Evolutionary conservation across 2,797 vertebrate species (phyloP), one percentile per base, ranked within the genome.

Genomic region (Agapornis canus): DNA sequence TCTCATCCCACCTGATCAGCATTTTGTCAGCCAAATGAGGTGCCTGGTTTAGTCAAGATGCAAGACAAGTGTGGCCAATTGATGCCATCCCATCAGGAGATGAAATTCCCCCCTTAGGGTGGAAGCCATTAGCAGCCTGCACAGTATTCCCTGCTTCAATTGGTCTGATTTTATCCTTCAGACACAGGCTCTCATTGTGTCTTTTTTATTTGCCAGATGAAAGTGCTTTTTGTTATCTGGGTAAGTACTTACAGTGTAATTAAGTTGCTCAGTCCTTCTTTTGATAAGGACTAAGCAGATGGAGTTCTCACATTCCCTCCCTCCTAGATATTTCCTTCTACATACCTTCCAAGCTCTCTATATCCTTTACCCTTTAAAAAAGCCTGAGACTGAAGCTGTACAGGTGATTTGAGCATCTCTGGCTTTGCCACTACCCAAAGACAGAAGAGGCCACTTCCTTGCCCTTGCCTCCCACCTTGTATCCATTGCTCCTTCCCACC

Each of bases 241-340:
- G 52, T 91, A 87, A 92, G 64, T 71, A 89, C 64, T 95, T 95
- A 73, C 35, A 80, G 47, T 66, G 47, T 92, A 96, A 95, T 92
- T 92, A 94, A 94, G 92, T 94, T 89, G 94, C 52, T 48, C 45
- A 75, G 84, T 71, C 79, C 76, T 89, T 70, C 5, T 0, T 63
- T 95, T 88, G 95, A 95, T 95, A 90, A 93, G 83, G 43, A 52
- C 81, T 89, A 66, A 93, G 70, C 56, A 77, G 79, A 81, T 11
- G 60, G 64, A 70, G 54, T 37, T 86, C 48, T 71, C 10, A 0
- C 32, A 84, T 88, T 90, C 78, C 64, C 60, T 82, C 81, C 68
- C 66, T 76, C 39, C 70, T 40, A 86, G 75, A 75, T 49, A 84
- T 85, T 86, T 92, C 63, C 77, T 68, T 77, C 75, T 27, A 35